Evolutionary conservation across 2,797 vertebrate species (phyloP).

Genomic region (Sebastes itinus): DNA sequence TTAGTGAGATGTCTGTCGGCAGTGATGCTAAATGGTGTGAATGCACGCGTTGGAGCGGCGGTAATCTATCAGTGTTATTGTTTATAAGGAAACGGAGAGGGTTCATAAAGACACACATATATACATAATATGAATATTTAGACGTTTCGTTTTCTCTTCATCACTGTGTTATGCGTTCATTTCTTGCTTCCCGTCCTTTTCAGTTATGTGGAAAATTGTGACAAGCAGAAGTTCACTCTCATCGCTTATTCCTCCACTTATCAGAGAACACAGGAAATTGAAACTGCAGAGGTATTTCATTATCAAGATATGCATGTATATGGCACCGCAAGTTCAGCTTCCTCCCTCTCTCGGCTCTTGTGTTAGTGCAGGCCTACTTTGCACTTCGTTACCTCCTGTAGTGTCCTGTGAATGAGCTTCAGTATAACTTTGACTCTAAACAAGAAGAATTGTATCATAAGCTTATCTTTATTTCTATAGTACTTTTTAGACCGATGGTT

Average conservation of each 20-base stretch:
- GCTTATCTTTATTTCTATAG: neutral
- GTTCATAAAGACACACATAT: neutral
- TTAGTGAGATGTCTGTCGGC: slow-evolving; percentile 22
- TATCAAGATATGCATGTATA: neutral
- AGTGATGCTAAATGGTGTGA: slow-evolving; percentile 10
- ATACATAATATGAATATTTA: slow-evolving; percentile 5
- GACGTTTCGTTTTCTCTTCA: neutral
- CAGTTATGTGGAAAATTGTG: slow-evolving; percentile 1
- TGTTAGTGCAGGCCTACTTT: neutral
- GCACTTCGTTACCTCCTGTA: neutral
- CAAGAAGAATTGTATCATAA: neutral
- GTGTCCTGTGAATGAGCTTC: neutral
- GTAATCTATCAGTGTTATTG: neutral
- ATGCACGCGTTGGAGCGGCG: neutral
- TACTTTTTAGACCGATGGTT: neutral
- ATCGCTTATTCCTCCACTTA: neutral
- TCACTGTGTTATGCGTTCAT: neutral
- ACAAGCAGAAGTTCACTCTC: neutral
- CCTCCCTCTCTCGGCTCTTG: neutral
- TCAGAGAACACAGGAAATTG: neutral
- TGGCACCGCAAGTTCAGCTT: neutral
- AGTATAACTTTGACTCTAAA: neutral
- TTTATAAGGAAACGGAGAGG: neutral
- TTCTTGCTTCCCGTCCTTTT: slow-evolving; percentile 16
- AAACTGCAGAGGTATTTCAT: neutral